Conservation (phyloP, 30 jellyfish, hydroid and myxozoan species). For the Hydra vulgaris region DNA sequence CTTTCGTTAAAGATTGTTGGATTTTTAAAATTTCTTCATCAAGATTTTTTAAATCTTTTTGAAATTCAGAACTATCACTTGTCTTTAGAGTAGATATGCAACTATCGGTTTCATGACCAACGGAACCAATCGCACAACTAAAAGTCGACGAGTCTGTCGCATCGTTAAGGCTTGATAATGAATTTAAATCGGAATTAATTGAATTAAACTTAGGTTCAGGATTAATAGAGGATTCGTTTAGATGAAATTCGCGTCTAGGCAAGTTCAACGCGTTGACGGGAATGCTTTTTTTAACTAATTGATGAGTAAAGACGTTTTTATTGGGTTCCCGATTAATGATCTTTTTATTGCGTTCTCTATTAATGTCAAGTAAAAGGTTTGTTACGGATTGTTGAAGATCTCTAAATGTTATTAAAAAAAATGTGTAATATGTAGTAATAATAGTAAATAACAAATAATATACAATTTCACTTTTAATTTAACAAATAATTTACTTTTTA, state of each 20-base stretch:
- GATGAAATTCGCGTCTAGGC: not conserved
- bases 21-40: constrained; percentile 8
- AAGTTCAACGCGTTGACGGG: too few species aligned
- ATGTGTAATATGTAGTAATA: too few species aligned
- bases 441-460: too few species aligned
- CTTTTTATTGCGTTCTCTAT: not conserved
- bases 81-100: constrained; percentile 18
- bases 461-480: too few species aligned
- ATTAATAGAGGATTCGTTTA: not conserved
- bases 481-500: too few species aligned
- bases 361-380: not conserved
- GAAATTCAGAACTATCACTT: constrained; percentile 16
- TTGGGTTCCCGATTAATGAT: not conserved
- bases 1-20: constrained; percentile 8
- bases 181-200: not conserved
- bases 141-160: too few species aligned
- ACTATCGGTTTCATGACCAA: not conserved
- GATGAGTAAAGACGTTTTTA: not conserved
- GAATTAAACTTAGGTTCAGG: not conserved
- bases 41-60: constrained; percentile 16
- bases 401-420: not conserved
- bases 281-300: too few species aligned
- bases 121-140: not conserved
- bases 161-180: too few species aligned
- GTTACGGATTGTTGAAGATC: constrained; percentile 20